Base-by-base conservation (phyloP, 2,888 invertebrate genomes). In the Cetonia aurata region DNA sequence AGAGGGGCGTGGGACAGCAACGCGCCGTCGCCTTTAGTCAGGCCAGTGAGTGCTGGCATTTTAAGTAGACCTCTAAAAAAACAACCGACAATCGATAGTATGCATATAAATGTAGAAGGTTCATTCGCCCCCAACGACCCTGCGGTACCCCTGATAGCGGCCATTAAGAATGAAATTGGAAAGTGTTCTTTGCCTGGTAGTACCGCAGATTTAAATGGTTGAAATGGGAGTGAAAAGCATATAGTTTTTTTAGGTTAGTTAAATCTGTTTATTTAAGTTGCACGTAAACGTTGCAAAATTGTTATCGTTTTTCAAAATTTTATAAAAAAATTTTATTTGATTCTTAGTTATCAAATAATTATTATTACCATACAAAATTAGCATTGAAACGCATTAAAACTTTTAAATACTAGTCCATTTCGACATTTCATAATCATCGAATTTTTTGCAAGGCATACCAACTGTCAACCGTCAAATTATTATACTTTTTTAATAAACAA, bases 71-170 rank as follows among this genome's bases (percentile, higher is more conserved):
- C 88, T 1, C 84, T 84, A 72, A 80, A 87, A 12, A 78, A 81
- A 52, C 84, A 84, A 72, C 87, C 86, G 68, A 85, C 82, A 75
- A 79, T 87, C 13, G 86, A 87, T 75, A 84, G 86, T 0, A 85
- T 84, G 17, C 85, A 90, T 17, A 86, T 92, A 48, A 79, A 88
- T 19, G 85, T 89, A 0, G 89, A 89, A 73, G 88, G 88, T 4
- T 86, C 86, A n/a, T 86, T 92, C 72, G 82, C 86, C 1, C 85
- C 88, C 0, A 88, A 88, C 60, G 91, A 94, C 82, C 93, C 95
- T 0, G 94, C 95, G 0, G 89, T 94, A 12, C 94, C 95, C 0
- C 87, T 95, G 31, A 95, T 96, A 77, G 90, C 92, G 53, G 94
- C 95, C 74, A 95, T 96, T 80, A 94, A 93, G 83, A 90, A 89